phyloP scores from a whole-genome alignment of 2,113 vertebrate species.

The Emydura subglobosa region DNA sequence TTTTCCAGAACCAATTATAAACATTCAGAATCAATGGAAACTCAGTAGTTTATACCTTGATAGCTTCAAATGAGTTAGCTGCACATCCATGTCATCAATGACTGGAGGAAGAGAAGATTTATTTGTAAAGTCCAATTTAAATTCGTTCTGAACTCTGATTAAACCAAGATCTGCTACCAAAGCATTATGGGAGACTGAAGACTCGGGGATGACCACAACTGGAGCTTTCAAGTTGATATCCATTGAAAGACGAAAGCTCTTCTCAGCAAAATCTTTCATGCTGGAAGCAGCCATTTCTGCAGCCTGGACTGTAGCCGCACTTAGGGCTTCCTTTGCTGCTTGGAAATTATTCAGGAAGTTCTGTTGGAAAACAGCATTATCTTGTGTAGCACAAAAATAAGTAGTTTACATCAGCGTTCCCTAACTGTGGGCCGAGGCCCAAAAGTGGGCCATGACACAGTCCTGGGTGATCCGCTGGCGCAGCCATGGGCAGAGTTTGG shows the following conservation, averaged over 20 bases:
- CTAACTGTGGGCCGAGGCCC: neutral
- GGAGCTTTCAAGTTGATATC: slow-evolving; percentile 88
- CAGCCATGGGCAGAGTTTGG: neutral
- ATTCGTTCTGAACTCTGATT: slow-evolving; percentile 86
- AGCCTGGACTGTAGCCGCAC: slow-evolving; percentile 89
- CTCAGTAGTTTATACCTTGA: slow-evolving; percentile 81
- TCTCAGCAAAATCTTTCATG: slow-evolving; percentile 87
- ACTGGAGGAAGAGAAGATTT: slow-evolving; percentile 85
- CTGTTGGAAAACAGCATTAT: slow-evolving; percentile 68
- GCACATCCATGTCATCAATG: slow-evolving; percentile 88
- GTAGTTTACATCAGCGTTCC: neutral
- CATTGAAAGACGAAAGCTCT: slow-evolving; percentile 87
- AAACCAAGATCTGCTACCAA: slow-evolving; percentile 87
- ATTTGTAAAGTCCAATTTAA: slow-evolving; percentile 79
- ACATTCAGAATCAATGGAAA: neutral
- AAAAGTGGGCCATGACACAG: neutral
- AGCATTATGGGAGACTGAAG: slow-evolving; percentile 82
- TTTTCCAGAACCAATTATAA: neutral
- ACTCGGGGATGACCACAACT: slow-evolving; percentile 87
- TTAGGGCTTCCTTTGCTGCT: slow-evolving; percentile 88
- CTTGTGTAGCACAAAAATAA: neutral
- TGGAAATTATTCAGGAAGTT: slow-evolving; percentile 94
- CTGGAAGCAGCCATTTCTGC: slow-evolving; percentile 91
- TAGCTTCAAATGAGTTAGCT: slow-evolving; percentile 90
- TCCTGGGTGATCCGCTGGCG: neutral